These are phyloP conservation scores for Cynodonichthys magdalenae DNA, from an alignment of 2,797 vertebrate genomes.

Conservation along the genomic window DNA sequence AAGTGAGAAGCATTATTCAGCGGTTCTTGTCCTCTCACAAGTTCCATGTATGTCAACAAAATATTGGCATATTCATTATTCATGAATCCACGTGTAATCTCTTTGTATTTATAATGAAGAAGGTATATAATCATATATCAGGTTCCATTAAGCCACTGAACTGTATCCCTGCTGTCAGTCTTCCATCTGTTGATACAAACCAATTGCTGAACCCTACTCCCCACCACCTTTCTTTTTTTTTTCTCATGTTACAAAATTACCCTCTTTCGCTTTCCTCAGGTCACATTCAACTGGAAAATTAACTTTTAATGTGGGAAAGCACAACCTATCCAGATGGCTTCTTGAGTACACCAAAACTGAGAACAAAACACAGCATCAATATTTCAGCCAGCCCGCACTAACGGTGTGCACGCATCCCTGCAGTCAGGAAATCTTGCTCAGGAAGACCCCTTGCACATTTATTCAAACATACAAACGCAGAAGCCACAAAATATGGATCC, in stretches of 20 bases:
- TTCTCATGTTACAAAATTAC: conserved; percentile 71
- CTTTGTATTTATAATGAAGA: conserved; percentile 51
- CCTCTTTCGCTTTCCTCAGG: conserved; percentile 57
- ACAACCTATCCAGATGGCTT: conserved; percentile 64
- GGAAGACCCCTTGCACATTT: conserved; percentile 38
- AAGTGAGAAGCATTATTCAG: conserved; percentile 26
- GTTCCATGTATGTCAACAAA: conserved; percentile 67
- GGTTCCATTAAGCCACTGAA: conserved; percentile 60
- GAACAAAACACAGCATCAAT: conserved; percentile 73
- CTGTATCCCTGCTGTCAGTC: conserved; percentile 54
- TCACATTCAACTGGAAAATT: conserved; percentile 60
- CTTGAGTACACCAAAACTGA: conserved; percentile 61
- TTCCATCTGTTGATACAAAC: conserved; percentile 77
- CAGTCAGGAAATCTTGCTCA: conserved; percentile 49
- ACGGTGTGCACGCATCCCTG: conserved; percentile 36
- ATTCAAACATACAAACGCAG: conserved; percentile 50
- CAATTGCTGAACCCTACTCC: conserved; percentile 64
- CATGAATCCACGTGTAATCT: conserved; percentile 71
- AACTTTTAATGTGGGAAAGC: conserved; percentile 75
- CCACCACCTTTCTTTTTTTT: conserved; percentile 14
- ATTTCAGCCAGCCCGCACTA: conserved; percentile 60
- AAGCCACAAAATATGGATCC: conserved; percentile 58
- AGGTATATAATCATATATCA: conserved; percentile 64
- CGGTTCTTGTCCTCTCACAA: conserved; percentile 41
- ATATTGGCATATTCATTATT: conserved; percentile 73